Base-by-base conservation (phyloP, 2,113 vertebrate species). In the Pleuronectes platessa region DNA sequence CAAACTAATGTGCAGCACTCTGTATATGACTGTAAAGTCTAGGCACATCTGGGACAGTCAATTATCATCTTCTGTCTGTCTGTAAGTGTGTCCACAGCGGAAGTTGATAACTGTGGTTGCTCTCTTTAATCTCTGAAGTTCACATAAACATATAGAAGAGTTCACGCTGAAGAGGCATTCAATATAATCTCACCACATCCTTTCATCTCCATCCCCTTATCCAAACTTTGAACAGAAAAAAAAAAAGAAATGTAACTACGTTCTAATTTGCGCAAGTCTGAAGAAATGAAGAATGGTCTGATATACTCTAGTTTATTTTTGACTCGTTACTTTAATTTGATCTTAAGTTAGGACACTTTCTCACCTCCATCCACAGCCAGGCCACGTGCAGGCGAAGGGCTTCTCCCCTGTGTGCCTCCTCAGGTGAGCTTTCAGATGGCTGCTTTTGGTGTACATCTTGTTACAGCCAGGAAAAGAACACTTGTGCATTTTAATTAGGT, bases 391-490 rank as follows among this genome's bases (percentile, higher is more conserved):
- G 0, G 97, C 97, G 20, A 99, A 99, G 4, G 98, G 98, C 88
- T 99, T 99, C 94, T 99, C 98, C 60, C 98, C 98, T 0, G 98
- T 99, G 91, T 99, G 98, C 82, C 98, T 95, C 88, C 98, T 95
- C 89, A 99, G 94, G 84, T 99, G 98, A 47, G 98, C 98, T 93
- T 99, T 99, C 74, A 99, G 95, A 81, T 99, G 98, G 87, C 98
- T 99, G 93, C 98, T 99, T 93, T 99, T 99, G 21, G 98, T 99
- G 93, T 99, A 99, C 97, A 98, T 99, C 95, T 99, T 99, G 92
- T 95, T 96, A 87, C 98, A 99, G 72, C 97, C 96, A 0, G 97
- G 96, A 76, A 99, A 99, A 90, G 96, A 96, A 86, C 98, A 99
- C 93, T 98, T 98, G 92, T 99, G 98, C 98, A 99, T 99, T 96